Evolutionary conservation across 2,797 vertebrate species (phyloP).

Genomic region (Leptodactylus fallax): DNA sequence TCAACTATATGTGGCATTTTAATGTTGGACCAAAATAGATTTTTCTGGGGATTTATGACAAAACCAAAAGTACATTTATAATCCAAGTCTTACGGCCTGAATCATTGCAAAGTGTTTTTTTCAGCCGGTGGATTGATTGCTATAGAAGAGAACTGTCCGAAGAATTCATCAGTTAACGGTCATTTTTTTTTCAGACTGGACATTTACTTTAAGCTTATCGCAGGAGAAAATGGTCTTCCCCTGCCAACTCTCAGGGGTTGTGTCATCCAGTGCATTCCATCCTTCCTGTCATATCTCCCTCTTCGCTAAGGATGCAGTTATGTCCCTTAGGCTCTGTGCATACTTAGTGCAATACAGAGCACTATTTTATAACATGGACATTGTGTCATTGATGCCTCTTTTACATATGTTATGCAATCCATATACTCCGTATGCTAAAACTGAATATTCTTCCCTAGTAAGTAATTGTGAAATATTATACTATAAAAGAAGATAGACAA

Average conservation of each 20-base stretch:
- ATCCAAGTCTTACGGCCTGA: constrained; percentile 30
- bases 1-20: constrained; percentile 49
- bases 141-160: not conserved
- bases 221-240: not conserved
- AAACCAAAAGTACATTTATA: constrained; percentile 48
- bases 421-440: no score
- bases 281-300: not conserved
- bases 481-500: no score
- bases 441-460: no score
- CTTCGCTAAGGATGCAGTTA: not conserved
- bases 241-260: not conserved
- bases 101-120: constrained; percentile 28
- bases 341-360: not conserved
- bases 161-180: constrained; percentile 31
- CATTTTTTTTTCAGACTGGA: not conserved
- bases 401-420: no score
- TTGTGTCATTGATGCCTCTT: no score
- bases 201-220: constrained; percentile 13
- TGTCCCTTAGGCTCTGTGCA: not conserved
- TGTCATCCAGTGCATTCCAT: not conserved
- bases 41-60: constrained; percentile 39
- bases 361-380: no score
- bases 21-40: constrained; percentile 47
- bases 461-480: no score
- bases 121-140: constrained; percentile 32